A percentile compares a stretch with the other conserved stretches of the same genome.
phyloP scores from a whole-genome alignment of 2,113 vertebrate species.

The Emydocephalus ijimae region DNA sequence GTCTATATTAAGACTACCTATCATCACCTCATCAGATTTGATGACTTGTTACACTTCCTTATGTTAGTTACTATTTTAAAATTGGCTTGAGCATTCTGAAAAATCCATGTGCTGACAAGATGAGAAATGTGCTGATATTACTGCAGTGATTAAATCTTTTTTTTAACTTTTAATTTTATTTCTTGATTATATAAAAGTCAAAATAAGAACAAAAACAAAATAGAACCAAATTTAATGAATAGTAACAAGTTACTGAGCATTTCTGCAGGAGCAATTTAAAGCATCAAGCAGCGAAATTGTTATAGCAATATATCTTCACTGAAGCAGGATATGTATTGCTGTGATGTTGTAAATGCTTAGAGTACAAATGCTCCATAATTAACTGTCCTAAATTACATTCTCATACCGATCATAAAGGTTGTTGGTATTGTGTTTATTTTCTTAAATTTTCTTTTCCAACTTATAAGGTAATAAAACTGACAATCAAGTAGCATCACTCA shows the following conservation, averaged over 20 bases:
- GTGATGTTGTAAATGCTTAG: neutral
- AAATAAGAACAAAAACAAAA: neutral
- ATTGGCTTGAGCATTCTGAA: neutral
- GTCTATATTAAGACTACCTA: neutral
- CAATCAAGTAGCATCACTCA: neutral
- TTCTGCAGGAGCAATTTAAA: neutral
- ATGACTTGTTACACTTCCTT: constrained; percentile 20
- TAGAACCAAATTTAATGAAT: neutral
- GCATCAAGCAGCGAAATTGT: neutral
- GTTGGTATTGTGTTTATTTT: neutral
- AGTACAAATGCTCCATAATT: neutral
- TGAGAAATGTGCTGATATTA: neutral
- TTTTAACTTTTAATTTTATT: neutral
- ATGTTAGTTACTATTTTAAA: constrained; percentile 12
- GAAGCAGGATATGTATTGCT: neutral
- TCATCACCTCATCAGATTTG: neutral
- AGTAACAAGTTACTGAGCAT: neutral
- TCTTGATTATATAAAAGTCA: neutral
- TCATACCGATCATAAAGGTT: neutral
- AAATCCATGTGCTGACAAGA: neutral
- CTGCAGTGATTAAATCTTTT: neutral
- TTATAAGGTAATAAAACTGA: neutral
- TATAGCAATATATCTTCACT: neutral
- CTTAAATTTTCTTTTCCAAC: neutral
- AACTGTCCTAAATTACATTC: neutral